Conservation (phyloP, 2,113 vertebrate genomes). For the Tautogolabrus adspersus region DNA sequence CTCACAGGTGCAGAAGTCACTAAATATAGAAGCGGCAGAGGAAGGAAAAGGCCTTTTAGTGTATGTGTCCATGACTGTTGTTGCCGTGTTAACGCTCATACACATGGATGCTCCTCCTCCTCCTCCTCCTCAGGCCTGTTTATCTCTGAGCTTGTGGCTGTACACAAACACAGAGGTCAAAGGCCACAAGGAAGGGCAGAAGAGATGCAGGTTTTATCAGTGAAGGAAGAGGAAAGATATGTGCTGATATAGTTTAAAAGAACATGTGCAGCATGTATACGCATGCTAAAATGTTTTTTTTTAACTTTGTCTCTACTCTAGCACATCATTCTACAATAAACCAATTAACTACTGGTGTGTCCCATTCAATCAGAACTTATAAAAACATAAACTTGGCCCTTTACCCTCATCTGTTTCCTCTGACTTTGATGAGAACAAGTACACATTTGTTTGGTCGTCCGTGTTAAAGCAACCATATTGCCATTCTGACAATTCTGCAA, state of each 20-base stretch:
- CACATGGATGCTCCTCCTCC: neutral
- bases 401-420: too few species aligned
- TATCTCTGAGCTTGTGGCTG: slow-evolving; percentile 1
- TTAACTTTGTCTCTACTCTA: too few species aligned
- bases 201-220: slow-evolving; percentile 1
- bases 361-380: too few species aligned
- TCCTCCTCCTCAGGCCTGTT: slow-evolving; percentile 4
- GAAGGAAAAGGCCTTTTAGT: slow-evolving; percentile 69
- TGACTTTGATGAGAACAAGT: too few species aligned
- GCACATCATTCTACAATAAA: too few species aligned
- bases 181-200: slow-evolving; percentile 7
- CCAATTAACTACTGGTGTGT: too few species aligned
- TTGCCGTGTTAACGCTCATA: neutral
- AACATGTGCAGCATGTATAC: neutral
- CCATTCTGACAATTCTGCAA: too few species aligned
- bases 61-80: slow-evolving; percentile 1
- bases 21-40: slow-evolving; percentile 67
- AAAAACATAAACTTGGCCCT: too few species aligned
- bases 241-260: neutral
- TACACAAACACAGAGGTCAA: neutral
- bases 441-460: too few species aligned
- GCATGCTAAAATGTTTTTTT: too few species aligned
- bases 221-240: neutral
- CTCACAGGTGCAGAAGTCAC: slow-evolving; percentile 69
- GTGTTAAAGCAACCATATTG: too few species aligned